Percentiles rank a stretch among this genome's conserved stretches.
phyloP scores from a whole-genome alignment of 1,140 invertebrate species.

The Papilio helenus region DNA sequence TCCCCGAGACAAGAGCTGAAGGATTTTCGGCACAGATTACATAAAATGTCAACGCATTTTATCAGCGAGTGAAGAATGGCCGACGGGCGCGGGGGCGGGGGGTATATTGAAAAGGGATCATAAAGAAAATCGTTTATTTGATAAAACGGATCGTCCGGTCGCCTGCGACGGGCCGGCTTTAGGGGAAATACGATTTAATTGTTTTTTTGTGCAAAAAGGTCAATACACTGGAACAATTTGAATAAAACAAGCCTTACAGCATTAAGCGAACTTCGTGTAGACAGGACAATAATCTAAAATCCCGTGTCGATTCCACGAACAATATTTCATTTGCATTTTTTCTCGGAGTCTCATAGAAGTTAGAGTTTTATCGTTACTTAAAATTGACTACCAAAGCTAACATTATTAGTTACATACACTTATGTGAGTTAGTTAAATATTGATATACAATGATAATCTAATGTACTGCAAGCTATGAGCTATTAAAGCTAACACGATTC shows the following conservation, averaged over 20 bases:
- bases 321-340: too few species aligned
- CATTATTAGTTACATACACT: too few species aligned
- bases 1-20: not conserved
- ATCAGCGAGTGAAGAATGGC: conserved; percentile 10
- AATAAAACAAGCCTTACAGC: not conserved
- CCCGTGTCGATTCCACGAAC: too few species aligned
- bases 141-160: conserved; percentile 15
- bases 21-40: not conserved
- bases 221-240: not conserved
- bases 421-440: too few species aligned
- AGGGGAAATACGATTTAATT: not conserved
- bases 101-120: conserved; percentile 21
- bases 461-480: not conserved
- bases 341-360: too few species aligned
- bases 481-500: not conserved
- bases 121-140: conserved; percentile 21
- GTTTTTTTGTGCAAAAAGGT: not conserved
- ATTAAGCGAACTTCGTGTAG: not conserved
- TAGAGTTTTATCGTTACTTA: too few species aligned
- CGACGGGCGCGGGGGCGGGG: not conserved
- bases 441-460: too few species aligned
- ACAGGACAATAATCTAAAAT: too few species aligned
- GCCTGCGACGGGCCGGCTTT: not conserved
- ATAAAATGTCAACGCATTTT: conserved; percentile 23
- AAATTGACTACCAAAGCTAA: too few species aligned